Conservation (phyloP, 2,888 invertebrate genomes). For the Loripinus fragilis region DNA sequence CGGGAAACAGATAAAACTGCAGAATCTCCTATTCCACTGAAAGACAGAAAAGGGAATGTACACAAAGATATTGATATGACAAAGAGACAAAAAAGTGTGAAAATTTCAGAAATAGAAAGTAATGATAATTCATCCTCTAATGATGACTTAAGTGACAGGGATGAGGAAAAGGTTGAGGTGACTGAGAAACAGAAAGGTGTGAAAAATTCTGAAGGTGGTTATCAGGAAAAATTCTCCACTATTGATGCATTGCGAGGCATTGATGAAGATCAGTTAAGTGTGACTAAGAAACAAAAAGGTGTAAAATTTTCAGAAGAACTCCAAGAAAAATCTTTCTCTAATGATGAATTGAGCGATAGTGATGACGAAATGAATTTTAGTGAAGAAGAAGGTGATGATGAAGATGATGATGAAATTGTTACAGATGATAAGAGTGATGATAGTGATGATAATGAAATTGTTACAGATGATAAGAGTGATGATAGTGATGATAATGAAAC, state of each 20-base stretch:
- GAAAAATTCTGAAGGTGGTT: background rate
- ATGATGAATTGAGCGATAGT: background rate
- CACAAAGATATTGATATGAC: no score
- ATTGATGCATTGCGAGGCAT: no score
- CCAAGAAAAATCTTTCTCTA: background rate
- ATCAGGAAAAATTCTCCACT: no score
- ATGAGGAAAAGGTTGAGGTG: background rate
- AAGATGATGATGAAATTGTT: slow-evolving; percentile 86
- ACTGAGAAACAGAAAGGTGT: background rate
- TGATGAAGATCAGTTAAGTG: background rate
- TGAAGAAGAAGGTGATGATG: slow-evolving; percentile 14
- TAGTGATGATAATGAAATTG: slow-evolving; percentile 77
- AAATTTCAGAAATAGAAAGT: no score
- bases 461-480: slow-evolving; percentile 19
- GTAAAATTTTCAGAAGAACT: background rate
- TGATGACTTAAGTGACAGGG: no score
- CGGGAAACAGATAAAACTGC: background rate
- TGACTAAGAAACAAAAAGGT: background rate
- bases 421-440: slow-evolving; percentile 51
- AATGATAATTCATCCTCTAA: no score
- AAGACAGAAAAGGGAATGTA: background rate
- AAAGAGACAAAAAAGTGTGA: no score
- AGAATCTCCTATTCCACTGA: background rate
- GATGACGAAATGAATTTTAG: background rate
- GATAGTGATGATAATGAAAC: slow-evolving; percentile 16